Evolutionary conservation across 1,140 invertebrate genomes (phyloP).

Genomic region (Pogonognathellus flavescens): DNA sequence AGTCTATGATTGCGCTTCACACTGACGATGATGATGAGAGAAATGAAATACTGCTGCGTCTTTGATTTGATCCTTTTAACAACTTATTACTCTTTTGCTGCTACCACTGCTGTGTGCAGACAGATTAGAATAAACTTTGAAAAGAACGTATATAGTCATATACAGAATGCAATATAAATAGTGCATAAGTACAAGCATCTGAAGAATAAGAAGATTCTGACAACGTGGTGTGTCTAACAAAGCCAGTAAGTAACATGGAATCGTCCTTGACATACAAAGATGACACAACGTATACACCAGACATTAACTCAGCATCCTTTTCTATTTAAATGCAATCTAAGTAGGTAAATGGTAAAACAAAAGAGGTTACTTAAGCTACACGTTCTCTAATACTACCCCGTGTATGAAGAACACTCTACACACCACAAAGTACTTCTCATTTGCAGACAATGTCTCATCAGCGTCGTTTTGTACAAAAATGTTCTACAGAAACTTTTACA

Average conservation of each 20-base stretch:
- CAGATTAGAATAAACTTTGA: too few species aligned
- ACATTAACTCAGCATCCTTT: neutral
- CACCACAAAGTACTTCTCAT: neutral
- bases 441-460: constrained; percentile 7
- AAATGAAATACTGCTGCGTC: neutral
- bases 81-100: neutral
- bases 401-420: too few species aligned
- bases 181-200: neutral
- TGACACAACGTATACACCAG: constrained; percentile 21
- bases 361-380: neutral
- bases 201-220: constrained; percentile 1
- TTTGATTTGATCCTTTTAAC: neutral
- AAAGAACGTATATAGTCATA: too few species aligned
- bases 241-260: neutral
- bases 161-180: neutral
- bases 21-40: neutral
- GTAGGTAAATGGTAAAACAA: constrained; percentile 2
- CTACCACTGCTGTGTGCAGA: too few species aligned
- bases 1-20: neutral
- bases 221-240: constrained; percentile 2
- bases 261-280: constrained; percentile 48
- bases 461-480: neutral
- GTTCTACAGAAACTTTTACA: neutral
- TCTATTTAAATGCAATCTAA: neutral
- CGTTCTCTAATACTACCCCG: too few species aligned